These are phyloP conservation scores for Stenodera caucasica DNA, from an alignment of 2,888 invertebrate species.

Conservation along the genomic window DNA sequence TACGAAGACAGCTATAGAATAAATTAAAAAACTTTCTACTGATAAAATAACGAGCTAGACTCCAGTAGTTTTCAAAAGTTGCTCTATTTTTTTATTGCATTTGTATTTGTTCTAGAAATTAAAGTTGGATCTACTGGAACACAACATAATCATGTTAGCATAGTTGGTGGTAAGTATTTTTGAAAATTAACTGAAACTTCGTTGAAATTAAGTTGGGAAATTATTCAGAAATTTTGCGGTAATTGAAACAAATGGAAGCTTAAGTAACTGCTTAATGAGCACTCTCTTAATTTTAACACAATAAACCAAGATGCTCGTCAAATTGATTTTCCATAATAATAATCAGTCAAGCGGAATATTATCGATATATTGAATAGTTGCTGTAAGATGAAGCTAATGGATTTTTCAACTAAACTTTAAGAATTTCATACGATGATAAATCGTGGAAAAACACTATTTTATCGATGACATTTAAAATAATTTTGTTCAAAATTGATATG, in stretches of 20 bases:
- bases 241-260: conserved; percentile 35
- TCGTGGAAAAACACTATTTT: too few species aligned
- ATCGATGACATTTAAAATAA: too few species aligned
- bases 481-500: too few species aligned
- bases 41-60: conserved; percentile 6
- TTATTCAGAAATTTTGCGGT: conserved; percentile 19
- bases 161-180: conserved; percentile 54
- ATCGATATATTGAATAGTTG: too few species aligned
- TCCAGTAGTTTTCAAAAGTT: neutral
- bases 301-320: conserved; percentile 13
- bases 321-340: neutral
- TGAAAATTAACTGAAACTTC: conserved; percentile 3
- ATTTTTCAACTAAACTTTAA: too few species aligned
- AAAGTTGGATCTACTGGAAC: conserved; percentile 55
- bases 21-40: conserved; percentile 9
- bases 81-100: neutral
- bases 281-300: conserved; percentile 23
- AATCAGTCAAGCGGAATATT: too few species aligned
- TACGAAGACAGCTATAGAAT: neutral
- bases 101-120: conserved; percentile 53
- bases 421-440: too few species aligned
- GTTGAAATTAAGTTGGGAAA: too few species aligned
- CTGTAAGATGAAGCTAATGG: too few species aligned
- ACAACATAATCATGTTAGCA: conserved; percentile 54
- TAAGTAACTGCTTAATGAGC: conserved; percentile 27